Evolutionary conservation across 2,888 invertebrate genomes (phyloP), one percentile per base, ranked within the genome.

Genomic region (Temnothorax rugatulus): DNA sequence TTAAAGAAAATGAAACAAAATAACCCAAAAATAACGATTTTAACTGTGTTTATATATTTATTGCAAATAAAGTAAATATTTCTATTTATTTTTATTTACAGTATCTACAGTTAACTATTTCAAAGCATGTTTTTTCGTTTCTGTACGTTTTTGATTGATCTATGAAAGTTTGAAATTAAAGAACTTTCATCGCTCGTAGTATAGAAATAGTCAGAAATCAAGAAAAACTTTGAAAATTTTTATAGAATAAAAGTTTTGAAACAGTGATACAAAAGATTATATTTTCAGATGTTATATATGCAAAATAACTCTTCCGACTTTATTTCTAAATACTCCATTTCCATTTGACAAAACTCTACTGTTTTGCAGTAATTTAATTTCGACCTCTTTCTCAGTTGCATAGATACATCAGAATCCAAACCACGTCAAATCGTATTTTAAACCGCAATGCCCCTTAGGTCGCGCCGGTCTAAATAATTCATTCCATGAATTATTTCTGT

Each of bases 401-500:
- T 25, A 57, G 79, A 57, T 54, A 47, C 54, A 50, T 52, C 25
- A 21, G 47, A 57, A 52, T 71, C 84, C 25, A 50, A 54, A 57
- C 57, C 68, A 87, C 87, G 89, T 91, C 89, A 91, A 92, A 92
- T 92, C 91, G 92, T 90, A 92, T 92, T 92, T 90, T 89, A 63
- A 66, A 82, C 71, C 71, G 25, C 79, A 5, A n/a, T 57, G 79
- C 71, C 47, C 47, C 71, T 74, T 73, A 61, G 68, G 83, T 84
- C 74, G 84, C 88, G 88, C 75, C 85, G 73, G 82, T 73, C 91
- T 92, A 93, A 94, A 94, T 94, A 93, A 94, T 94, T 94, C 92
- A 93, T 89, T 82, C 83, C 86, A 91, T 93, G 91, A 94, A 94
- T 94, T 93, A 94, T 94, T 94, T 93, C 91, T 61, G 76, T 90